Base-by-base conservation (phyloP, 2,797 vertebrate genomes). In the Champsocephalus gunnari region DNA sequence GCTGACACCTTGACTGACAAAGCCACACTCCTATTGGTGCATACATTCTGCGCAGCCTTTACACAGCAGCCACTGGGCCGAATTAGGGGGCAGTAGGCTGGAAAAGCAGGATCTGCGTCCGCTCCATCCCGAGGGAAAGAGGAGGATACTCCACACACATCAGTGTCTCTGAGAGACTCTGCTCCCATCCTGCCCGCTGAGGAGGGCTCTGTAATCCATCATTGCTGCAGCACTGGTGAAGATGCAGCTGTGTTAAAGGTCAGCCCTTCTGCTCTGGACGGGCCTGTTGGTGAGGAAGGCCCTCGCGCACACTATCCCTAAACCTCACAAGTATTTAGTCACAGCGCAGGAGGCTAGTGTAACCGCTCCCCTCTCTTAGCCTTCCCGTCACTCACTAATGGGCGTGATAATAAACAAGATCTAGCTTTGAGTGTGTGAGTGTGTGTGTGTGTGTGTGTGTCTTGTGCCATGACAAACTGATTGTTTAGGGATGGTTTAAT, bases 311-410 rank as follows among this genome's bases (percentile, higher is more conserved):
- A 56, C 75, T 56, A 56, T 7, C 69, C 47, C 3, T 74, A 72
- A 81, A 77, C 34, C 77, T 80, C 44, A 1, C n/a, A 75, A 53
- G 48, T 68, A 44, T 82, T 91, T 87, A 77, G 82, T 89, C 86
- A 84, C 85, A 84, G 89, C 80, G 60, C 55, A 80, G 62, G 68
- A 65, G 58, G 78, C 74, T 49, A 58, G 68, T 87, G 78, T 81
- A 87, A 68, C 85, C 77, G 88, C 69, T 88, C 81, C 44, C 82
- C 73, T 84, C 83, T 64, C 54, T 88, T 90, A 87, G 85, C 84
- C 84, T 84, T 79, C 69, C 87, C 64, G 88, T 88, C 89, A 88
- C 60, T 91, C 85, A 84, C 81, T 87, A 85, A 92, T 90, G 77
- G 65, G 68, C 66, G 47, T 84, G 65, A 73, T 87, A 49, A 88